phyloP scores from a whole-genome alignment of 2,888 invertebrate species.

The Isotomurus palustris region DNA sequence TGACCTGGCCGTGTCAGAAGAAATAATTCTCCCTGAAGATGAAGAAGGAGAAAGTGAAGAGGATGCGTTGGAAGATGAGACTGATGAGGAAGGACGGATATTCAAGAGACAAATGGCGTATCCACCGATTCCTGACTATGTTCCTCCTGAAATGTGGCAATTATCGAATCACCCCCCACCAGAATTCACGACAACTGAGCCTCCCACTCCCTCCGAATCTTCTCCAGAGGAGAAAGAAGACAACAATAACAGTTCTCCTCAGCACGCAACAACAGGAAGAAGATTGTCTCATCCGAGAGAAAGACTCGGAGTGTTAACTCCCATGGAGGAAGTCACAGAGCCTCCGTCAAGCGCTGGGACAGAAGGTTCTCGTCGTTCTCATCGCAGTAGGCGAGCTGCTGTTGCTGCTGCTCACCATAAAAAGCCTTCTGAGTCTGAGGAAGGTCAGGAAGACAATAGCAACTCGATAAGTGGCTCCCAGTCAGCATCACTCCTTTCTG shows the following conservation, averaged over 20 bases:
- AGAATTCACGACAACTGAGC: not conserved
- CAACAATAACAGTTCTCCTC: not conserved
- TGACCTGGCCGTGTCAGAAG: constrained; percentile 25
- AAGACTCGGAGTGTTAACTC: constrained; percentile 25
- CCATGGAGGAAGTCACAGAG: constrained; percentile 36
- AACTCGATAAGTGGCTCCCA: not conserved
- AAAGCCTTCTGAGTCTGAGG: no score
- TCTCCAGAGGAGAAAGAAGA: no score
- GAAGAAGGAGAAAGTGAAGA: constrained; percentile 48
- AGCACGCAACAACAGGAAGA: not conserved
- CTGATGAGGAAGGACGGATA: constrained; percentile 25
- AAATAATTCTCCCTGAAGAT: constrained; percentile 48
- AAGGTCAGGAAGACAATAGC: not conserved
- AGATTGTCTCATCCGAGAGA: constrained; percentile 18
- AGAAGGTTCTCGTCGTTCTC: constrained; percentile 17
- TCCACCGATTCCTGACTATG: constrained; percentile 41
- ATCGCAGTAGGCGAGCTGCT: constrained; percentile 5
- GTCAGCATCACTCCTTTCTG: no score
- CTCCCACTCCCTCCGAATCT: no score
- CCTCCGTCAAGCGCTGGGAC: constrained; percentile 34
- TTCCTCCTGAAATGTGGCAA: constrained; percentile 30
- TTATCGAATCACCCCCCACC: constrained; percentile 15
- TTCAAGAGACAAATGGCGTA: constrained; percentile 40
- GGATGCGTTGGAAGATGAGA: constrained; percentile 16
- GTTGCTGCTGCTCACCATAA: constrained; percentile 4